Conservation (phyloP, 1,140 invertebrate species). For the Plectrocnemia conspersa region DNA sequence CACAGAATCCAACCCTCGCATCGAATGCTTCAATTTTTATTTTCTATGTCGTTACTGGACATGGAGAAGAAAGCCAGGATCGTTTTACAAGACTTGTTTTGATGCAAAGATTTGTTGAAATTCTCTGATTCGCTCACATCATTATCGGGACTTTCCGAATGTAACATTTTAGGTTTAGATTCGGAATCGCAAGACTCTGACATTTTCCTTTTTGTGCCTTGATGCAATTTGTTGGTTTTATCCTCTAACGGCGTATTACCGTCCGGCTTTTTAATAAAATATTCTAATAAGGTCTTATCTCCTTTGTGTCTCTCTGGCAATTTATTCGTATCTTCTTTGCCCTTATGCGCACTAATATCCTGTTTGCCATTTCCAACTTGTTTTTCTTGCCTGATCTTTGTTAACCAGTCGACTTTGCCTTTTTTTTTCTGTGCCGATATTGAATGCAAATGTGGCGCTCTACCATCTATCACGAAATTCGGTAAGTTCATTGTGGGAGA, state of each 20-base stretch:
- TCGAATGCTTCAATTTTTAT: too few species aligned
- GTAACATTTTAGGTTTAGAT: background rate
- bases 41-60: too few species aligned
- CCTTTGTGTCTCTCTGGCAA: slow-evolving; percentile 24
- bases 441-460: slow-evolving; percentile 65
- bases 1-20: too few species aligned
- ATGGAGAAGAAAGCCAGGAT: too few species aligned
- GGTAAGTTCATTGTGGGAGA: slow-evolving; percentile 64
- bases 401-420: slow-evolving; percentile 68
- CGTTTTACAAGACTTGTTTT: too few species aligned
- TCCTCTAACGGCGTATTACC: background rate
- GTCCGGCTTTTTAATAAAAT: slow-evolving; percentile 15
- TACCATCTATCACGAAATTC: slow-evolving; percentile 69
- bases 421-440: slow-evolving; percentile 64
- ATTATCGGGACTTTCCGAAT: slow-evolving; percentile 3
- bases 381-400: slow-evolving; percentile 60
- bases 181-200: background rate
- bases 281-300: slow-evolving; percentile 22
- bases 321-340: slow-evolving; percentile 9
- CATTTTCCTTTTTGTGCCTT: slow-evolving; percentile 3
- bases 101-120: too few species aligned
- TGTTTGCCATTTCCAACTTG: slow-evolving; percentile 20
- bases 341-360: background rate
- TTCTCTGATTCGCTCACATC: too few species aligned
- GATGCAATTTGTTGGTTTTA: background rate